These are phyloP conservation scores for Takifugu bimaculatus DNA, from an alignment of 2,113 vertebrate genomes.

Conservation along the genomic window DNA sequence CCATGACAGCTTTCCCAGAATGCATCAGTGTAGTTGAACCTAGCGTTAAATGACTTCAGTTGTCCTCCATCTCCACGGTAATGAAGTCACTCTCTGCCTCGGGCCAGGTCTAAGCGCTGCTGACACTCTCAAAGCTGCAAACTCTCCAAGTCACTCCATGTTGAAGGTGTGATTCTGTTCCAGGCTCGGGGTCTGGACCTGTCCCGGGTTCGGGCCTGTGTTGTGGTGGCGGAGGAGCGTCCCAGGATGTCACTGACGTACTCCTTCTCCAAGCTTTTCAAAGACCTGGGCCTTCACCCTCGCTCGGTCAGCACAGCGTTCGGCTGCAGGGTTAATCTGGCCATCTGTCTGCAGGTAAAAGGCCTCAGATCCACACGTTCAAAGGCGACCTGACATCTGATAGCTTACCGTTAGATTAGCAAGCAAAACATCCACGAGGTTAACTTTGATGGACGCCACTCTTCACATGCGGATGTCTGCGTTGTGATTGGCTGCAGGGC, in stretches of 20 bases:
- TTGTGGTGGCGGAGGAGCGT: constrained; percentile 94
- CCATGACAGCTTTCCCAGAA: not conserved
- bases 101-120: constrained; percentile 18
- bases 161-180: not conserved
- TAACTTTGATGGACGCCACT: too few species aligned
- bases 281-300: constrained; percentile 94
- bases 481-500: constrained; percentile 82
- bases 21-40: not conserved
- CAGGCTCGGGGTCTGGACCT: constrained; percentile 93
- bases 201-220: constrained; percentile 93
- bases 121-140: not conserved
- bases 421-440: too few species aligned
- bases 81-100: constrained; percentile 28
- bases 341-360: constrained; percentile 93
- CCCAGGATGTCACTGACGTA: constrained; percentile 94
- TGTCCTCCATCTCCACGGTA: constrained; percentile 10
- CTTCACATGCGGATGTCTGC: constrained; percentile 12
- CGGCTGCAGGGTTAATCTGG: constrained; percentile 96
- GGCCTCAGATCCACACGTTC: not conserved
- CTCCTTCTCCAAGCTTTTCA: constrained; percentile 97
- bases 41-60: not conserved
- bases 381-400: too few species aligned
- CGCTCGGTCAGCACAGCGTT: constrained; percentile 96
- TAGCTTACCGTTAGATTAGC: too few species aligned
- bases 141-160: too few species aligned